Evolutionary conservation across 2,113 vertebrate genomes (phyloP).

Genomic region (Oreochromis tanganicae): DNA sequence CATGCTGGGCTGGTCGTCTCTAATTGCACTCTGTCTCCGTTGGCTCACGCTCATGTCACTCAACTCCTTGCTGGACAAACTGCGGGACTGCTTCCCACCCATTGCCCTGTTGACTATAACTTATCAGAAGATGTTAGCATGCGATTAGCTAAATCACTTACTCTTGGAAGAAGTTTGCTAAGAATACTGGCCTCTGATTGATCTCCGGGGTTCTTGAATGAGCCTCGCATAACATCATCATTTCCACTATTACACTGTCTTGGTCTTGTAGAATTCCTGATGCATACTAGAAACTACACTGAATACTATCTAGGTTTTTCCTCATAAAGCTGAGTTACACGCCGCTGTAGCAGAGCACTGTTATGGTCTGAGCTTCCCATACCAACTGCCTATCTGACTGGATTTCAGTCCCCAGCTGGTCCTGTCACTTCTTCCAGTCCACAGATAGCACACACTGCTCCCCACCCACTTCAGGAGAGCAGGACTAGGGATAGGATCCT

Average conservation of each 20-base stretch:
- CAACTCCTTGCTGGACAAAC: conserved; percentile 59
- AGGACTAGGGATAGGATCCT: conserved; percentile 9
- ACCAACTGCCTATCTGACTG: conserved; percentile 65
- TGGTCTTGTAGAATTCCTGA: not conserved
- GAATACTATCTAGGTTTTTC: not conserved
- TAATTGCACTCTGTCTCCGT: conserved; percentile 3
- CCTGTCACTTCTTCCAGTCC: conserved; percentile 81
- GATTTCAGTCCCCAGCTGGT: conserved; percentile 81
- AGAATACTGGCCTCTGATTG: not conserved
- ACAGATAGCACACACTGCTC: conserved; percentile 61
- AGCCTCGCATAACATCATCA: not conserved
- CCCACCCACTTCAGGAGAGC: conserved; percentile 37
- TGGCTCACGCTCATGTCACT: conserved; percentile 45
- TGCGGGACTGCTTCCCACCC: conserved; percentile 73
- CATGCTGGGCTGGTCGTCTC: conserved; percentile 68
- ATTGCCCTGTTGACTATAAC: conserved; percentile 37
- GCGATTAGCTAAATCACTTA: not conserved
- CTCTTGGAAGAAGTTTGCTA: not conserved
- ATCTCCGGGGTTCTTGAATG: conserved; percentile 6
- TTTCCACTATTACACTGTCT: not conserved
- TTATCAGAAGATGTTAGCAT: not conserved
- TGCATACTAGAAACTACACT: not conserved
- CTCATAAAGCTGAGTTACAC: not conserved
- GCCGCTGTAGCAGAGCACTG: conserved; percentile 6
- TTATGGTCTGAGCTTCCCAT: conserved; percentile 26